Base-by-base conservation (phyloP, 1,140 invertebrate genomes). In the Heterodera carotae region DNA sequence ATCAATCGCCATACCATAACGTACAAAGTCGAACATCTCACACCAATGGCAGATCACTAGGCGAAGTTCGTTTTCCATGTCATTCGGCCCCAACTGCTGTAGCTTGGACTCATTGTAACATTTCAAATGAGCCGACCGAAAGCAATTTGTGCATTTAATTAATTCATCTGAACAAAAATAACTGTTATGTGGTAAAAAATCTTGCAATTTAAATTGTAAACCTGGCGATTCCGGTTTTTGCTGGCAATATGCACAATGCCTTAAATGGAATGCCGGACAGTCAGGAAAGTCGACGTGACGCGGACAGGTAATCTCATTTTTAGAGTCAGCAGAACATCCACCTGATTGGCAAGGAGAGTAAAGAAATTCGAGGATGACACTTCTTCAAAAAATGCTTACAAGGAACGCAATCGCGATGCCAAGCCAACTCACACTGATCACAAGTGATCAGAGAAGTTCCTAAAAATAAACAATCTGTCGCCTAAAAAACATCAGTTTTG, bases 1-100 rank as follows among this genome's bases (percentile, higher is more conserved):
- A 8, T 43, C 39, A 12, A 8, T 43, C 39, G 39, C 39, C 39
- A 5, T 56, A 56, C 48, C 62, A 31, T 80, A 79, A 27, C 76
- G 76, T 39, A 79, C 79, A 80, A 80, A 79, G 31, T 79, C 78
- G 48, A 81, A 79, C 56, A 36, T 68, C 43, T 66, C 60, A 78
- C 78, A 79, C 78, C 78, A 79, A 71, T 80, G 73, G 36, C 78
- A 81, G 15, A 56, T 74, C 27, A 64, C 56, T 4, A 8, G 39
- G 33, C 22, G 12, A 5, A 2, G 48, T 5, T 64, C 56, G 7
- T 36, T 62, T 29, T 29, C 10, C 12, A 12, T 31, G 59, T 74
- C 72, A 74, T 10, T 64, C 22, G 43, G 3, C 29, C 29, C 72
- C 18, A 36, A 15, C 10, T n/a, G 29, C 27, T 12, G 8, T 12